A percentile compares a stretch with the other conserved stretches of the same genome.
These are phyloP conservation scores for Nycticorax nycticorax DNA, from an alignment of 2,113 vertebrate species.

Conservation along the genomic window DNA sequence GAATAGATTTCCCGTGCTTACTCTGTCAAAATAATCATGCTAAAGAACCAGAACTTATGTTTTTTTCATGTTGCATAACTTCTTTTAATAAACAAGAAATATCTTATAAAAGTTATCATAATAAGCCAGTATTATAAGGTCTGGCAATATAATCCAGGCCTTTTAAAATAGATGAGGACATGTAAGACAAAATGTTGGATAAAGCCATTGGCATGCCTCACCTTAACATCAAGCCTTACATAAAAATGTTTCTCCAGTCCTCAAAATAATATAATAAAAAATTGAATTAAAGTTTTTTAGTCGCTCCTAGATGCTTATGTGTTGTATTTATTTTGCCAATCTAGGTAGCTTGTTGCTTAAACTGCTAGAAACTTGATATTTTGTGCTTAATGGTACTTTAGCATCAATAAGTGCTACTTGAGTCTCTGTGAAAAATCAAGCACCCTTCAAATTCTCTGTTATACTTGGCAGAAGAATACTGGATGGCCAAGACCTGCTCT, in stretches of 20 bases:
- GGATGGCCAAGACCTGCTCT: not conserved
- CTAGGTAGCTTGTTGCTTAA: not conserved
- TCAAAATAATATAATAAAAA: not conserved
- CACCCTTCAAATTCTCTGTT: slow-evolving; percentile 11
- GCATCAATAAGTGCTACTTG: slow-evolving; percentile 15
- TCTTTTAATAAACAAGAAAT: not conserved
- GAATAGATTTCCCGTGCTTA: not conserved
- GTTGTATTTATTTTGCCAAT: not conserved
- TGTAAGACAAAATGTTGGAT: not conserved
- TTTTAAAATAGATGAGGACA: not conserved
- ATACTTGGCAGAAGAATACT: not conserved
- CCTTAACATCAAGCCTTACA: not conserved
- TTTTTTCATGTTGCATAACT: not conserved
- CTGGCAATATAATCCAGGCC: no score
- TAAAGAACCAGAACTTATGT: not conserved
- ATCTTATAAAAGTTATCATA: not conserved
- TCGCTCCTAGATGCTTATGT: not conserved
- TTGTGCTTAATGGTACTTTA: not conserved
- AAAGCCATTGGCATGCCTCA: not conserved
- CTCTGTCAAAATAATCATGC: not conserved
- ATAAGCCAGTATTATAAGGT: not conserved
- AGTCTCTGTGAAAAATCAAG: slow-evolving; percentile 31
- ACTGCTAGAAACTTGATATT: not conserved
- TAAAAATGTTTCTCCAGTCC: not conserved
- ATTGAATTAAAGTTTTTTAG: not conserved